A percentile compares a stretch with the other conserved stretches of the same genome.
Evolutionary conservation across 2,888 invertebrate genomes (phyloP).

Genomic region (Eubasilissa splendida): DNA sequence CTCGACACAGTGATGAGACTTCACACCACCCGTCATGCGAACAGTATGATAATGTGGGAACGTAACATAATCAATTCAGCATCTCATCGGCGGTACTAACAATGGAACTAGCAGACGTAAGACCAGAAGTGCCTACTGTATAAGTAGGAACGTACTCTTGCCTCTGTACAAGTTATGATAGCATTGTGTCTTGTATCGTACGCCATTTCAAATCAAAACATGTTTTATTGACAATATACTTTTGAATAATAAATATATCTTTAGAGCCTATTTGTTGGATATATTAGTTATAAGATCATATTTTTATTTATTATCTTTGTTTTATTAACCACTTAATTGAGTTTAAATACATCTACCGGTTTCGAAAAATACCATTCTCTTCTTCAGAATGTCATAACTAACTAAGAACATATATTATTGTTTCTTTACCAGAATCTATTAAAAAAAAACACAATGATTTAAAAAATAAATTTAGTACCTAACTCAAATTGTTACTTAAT

Average conservation of each 20-base stretch:
- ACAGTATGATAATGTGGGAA: slow-evolving; percentile 27
- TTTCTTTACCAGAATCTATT: no score
- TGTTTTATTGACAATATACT: neutral
- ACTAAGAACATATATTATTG: no score
- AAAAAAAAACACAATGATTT: no score
- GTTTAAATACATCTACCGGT: no score
- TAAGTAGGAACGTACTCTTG: neutral
- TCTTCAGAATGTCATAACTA: no score
- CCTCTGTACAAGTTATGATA: neutral
- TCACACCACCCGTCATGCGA: slow-evolving; percentile 13
- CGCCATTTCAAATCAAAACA: neutral
- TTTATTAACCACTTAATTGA: no score
- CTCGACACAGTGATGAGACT: slow-evolving; percentile 10
- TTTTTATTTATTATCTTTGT: no score
- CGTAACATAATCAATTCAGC: slow-evolving; percentile 29
- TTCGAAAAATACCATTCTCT: no score
- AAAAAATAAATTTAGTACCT: no score
- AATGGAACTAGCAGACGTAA: slow-evolving; percentile 28
- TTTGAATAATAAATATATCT: neutral
- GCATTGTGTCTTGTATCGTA: neutral
- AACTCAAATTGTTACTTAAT: no score
- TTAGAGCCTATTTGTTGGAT: no score
- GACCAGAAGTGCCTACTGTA: slow-evolving; percentile 16
- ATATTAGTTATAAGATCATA: no score
- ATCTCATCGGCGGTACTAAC: slow-evolving; percentile 13